Evolutionary conservation across 2,888 invertebrate species (phyloP).

Genomic region (Steinernema hermaphroditum): DNA sequence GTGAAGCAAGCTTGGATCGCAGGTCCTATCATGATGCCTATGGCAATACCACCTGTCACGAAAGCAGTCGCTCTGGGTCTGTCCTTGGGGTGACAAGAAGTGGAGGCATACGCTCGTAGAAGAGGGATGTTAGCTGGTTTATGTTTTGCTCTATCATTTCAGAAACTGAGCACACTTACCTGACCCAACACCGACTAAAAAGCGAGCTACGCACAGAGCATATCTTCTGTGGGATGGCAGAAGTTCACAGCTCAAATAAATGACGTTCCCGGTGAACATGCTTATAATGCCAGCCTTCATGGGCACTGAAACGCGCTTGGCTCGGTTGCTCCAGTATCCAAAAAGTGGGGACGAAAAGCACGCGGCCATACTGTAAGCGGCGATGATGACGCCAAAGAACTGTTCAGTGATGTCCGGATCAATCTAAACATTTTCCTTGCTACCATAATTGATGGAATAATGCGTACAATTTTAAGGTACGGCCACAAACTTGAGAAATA

Average conservation of each 20-base stretch:
- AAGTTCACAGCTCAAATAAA: conserved; percentile 66
- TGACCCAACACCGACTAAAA: conserved; percentile 67
- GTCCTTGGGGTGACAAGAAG: conserved; percentile 66
- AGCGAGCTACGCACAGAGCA: conserved; percentile 57
- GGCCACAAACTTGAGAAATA: conserved; percentile 31
- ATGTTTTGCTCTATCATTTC: too few species aligned
- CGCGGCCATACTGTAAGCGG: conserved; percentile 47
- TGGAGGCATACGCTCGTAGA: conserved; percentile 67
- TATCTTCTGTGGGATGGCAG: conserved; percentile 53
- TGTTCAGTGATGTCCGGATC: conserved; percentile 38
- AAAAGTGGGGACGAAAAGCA: conserved; percentile 47
- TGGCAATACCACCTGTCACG: conserved; percentile 67
- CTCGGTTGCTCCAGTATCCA: conserved; percentile 46
- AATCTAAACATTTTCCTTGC: too few species aligned
- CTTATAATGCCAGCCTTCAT: conserved; percentile 56
- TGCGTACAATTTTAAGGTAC: conserved; percentile 25
- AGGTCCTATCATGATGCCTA: conserved; percentile 67
- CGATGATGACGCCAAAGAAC: conserved; percentile 51
- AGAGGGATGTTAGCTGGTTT: conserved; percentile 67
- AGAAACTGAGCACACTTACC: too few species aligned
- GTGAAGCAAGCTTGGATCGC: conserved; percentile 68
- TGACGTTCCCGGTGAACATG: conserved; percentile 66
- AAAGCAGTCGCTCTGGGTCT: conserved; percentile 67
- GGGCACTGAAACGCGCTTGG: conserved; percentile 46
- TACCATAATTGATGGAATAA: too few species aligned